Evolutionary conservation across 2,797 vertebrate genomes (phyloP).

Genomic region (Coilia nasus): DNA sequence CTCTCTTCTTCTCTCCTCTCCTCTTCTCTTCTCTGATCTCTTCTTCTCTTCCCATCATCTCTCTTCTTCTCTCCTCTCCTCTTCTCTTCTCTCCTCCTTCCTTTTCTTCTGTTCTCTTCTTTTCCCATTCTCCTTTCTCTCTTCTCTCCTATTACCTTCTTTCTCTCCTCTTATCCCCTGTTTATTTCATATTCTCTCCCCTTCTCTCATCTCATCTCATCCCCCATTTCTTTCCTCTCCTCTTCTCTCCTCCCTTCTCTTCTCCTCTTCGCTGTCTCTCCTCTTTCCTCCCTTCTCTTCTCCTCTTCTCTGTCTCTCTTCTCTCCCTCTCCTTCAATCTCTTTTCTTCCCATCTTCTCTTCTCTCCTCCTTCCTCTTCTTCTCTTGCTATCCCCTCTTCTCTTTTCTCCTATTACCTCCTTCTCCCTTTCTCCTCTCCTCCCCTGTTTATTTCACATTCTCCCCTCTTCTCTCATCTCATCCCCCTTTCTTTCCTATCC

Average conservation of each 20-base stretch:
- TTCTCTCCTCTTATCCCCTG: no score
- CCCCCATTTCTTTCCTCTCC: no score
- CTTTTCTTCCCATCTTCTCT: background rate
- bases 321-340: background rate
- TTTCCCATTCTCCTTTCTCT: background rate
- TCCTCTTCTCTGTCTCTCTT: background rate
- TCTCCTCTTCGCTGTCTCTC: no score
- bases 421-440: background rate
- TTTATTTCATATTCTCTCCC: no score
- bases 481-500: background rate
- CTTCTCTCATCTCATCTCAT: no score
- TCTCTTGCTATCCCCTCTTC: background rate
- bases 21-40: no score
- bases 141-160: background rate
- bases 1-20: background rate
- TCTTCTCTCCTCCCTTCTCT: no score
- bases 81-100: background rate
- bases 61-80: background rate
- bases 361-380: background rate
- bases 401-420: no score
- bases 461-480: no score
- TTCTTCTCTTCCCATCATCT: background rate
- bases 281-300: no score
- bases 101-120: background rate
- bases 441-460: no score